Conservation (phyloP, 2,113 vertebrate species). For the Aldabrachelys gigantea region DNA sequence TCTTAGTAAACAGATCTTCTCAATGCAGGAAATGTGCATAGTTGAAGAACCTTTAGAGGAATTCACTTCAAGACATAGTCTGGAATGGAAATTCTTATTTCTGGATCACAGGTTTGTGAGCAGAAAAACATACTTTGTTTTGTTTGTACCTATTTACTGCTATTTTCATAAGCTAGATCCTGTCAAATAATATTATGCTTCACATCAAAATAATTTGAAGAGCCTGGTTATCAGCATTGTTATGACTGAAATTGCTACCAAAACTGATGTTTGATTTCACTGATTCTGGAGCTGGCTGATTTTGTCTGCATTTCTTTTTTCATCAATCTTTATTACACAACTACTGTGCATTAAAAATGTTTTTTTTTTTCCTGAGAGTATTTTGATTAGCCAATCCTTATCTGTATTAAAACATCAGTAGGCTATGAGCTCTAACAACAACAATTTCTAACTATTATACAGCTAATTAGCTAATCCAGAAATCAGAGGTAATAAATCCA, state of each 20-base stretch:
- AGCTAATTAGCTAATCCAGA: neutral
- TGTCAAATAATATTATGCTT: neutral
- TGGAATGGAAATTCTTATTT: slow-evolving; percentile 90
- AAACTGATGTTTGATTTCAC: neutral
- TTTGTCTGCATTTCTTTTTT: slow-evolving; percentile 24
- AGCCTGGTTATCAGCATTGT: neutral
- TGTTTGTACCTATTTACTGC: slow-evolving; percentile 11
- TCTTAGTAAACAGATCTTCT: slow-evolving; percentile 26
- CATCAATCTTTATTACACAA: slow-evolving; percentile 17
- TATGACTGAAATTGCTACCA: neutral
- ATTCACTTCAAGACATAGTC: slow-evolving; percentile 87
- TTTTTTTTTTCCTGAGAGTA: neutral
- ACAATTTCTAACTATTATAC: slow-evolving; percentile 20
- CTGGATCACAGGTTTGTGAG: slow-evolving; percentile 86
- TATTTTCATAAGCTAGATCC: neutral
- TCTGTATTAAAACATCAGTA: slow-evolving; percentile 14
- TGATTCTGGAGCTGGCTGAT: neutral
- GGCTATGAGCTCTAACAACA: neutral
- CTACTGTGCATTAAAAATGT: neutral
- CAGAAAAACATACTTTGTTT: slow-evolving; percentile 44
- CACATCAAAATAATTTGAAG: neutral
- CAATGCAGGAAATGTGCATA: slow-evolving; percentile 83
- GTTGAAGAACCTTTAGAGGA: slow-evolving; percentile 85
- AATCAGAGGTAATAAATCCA: neutral
- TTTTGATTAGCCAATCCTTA: slow-evolving; percentile 17